phyloP scores from a whole-genome alignment of 2,797 vertebrate species.

The Vespertilio murinus region DNA sequence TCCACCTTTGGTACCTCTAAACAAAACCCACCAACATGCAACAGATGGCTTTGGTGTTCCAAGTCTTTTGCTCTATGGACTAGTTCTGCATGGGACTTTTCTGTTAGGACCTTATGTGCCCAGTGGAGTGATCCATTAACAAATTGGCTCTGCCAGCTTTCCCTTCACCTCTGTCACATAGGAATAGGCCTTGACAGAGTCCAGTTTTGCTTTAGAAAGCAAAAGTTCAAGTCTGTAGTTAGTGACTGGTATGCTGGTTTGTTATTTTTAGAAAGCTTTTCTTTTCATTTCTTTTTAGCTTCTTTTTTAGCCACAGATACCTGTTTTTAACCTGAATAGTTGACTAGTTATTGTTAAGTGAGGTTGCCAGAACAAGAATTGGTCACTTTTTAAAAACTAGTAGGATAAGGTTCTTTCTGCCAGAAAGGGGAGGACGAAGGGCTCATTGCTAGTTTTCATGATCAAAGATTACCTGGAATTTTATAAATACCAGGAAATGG shows the following conservation, averaged over 20 bases:
- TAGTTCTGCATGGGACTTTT: constrained; percentile 24
- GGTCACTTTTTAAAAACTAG: constrained; percentile 56
- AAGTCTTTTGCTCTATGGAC: neutral
- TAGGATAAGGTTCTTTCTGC: constrained; percentile 38
- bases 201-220: constrained; percentile 43
- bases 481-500: neutral
- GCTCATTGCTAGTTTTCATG: constrained; percentile 28
- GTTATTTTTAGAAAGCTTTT: constrained; percentile 53
- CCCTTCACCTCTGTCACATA: neutral
- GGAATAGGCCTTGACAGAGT: neutral
- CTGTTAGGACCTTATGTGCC: neutral
- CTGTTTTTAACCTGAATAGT: constrained; percentile 21
- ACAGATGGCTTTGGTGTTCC: neutral
- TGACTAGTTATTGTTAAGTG: constrained; percentile 54
- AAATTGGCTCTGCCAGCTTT: neutral
- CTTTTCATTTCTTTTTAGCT: constrained; percentile 14
- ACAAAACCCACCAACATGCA: neutral
- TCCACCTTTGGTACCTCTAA: neutral
- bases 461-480: neutral
- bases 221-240: constrained; percentile 37
- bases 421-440: neutral
- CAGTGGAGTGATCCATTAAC: neutral
- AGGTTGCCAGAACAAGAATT: constrained; percentile 32
- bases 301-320: constrained; percentile 6
- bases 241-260: constrained; percentile 30